Percentiles rank a stretch among this genome's conserved stretches.
phyloP scores from a whole-genome alignment of 2,888 invertebrate species.

The Drosophila basisetae region DNA sequence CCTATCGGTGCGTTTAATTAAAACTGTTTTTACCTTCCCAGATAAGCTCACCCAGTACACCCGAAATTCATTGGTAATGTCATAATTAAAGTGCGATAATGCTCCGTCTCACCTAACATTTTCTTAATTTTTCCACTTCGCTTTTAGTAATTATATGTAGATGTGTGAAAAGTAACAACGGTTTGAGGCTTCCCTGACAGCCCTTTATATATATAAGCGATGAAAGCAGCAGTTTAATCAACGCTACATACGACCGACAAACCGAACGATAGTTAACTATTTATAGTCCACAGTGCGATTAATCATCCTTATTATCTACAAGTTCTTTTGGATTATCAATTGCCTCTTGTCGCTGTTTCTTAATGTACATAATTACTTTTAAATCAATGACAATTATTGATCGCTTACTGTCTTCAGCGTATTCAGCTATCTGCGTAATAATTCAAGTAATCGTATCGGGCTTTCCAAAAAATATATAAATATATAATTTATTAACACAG shows the following conservation, averaged over 20 bases:
- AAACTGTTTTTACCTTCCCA: constrained; percentile 58
- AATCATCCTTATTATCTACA: constrained; percentile 20
- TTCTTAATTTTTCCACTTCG: constrained; percentile 24
- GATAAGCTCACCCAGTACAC: constrained; percentile 56
- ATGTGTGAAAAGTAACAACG: constrained; percentile 1
- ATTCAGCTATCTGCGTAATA: constrained; percentile 38
- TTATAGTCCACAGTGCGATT: constrained; percentile 30
- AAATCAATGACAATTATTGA: constrained; percentile 50
- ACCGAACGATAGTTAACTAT: constrained; percentile 13
- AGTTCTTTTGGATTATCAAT: constrained; percentile 53
- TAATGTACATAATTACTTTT: constrained; percentile 38
- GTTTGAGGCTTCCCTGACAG: not conserved
- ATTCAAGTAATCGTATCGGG: constrained; percentile 32
- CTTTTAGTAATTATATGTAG: constrained; percentile 5
- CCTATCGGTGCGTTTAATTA: constrained; percentile 59
- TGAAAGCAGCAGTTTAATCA: not conserved
- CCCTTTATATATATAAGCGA: constrained; percentile 14
- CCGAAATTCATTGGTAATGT: constrained; percentile 41
- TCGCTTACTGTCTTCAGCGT: constrained; percentile 8
- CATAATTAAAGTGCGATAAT: constrained; percentile 66
- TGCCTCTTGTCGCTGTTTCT: constrained; percentile 18
- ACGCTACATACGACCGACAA: constrained; percentile 5
- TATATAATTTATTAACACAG: constrained; percentile 17
- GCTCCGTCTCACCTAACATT: constrained; percentile 43
- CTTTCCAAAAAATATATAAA: constrained; percentile 14